Evolutionary conservation across 2,113 vertebrate genomes (phyloP).

Genomic region (Psittacara wagleri): DNA sequence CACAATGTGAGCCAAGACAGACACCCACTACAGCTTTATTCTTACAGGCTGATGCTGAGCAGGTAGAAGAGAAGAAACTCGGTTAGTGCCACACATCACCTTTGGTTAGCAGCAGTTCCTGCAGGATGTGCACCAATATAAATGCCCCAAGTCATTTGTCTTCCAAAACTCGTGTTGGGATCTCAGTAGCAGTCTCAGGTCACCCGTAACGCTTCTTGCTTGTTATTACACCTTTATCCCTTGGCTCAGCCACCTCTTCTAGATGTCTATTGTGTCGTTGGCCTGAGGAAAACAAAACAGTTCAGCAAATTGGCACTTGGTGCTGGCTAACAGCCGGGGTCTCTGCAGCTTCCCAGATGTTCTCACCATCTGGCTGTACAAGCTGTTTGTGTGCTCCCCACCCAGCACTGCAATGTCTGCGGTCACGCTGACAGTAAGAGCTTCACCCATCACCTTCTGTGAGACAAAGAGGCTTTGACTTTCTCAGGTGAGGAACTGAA

Average conservation of each 20-base stretch:
- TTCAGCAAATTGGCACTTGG: not conserved
- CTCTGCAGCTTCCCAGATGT: not conserved
- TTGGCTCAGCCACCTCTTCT: not conserved
- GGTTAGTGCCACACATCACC: fast-evolving
- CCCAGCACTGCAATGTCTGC: not conserved
- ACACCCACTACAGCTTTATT: not conserved
- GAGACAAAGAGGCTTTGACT: not conserved
- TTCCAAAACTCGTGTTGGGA: not conserved
- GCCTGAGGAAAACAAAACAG: not conserved
- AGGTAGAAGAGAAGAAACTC: not conserved
- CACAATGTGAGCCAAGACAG: not conserved
- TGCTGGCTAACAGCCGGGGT: not conserved
- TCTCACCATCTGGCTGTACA: not conserved
- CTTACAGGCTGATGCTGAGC: not conserved
- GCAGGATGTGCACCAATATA: not conserved
- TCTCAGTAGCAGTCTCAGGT: not conserved
- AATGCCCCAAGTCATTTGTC: not conserved
- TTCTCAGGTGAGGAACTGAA: not conserved
- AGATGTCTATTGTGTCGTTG: not conserved
- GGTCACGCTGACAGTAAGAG: not conserved
- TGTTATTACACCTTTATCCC: not conserved
- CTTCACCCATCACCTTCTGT: not conserved
- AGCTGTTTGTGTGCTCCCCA: not conserved
- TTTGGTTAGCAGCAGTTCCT: not conserved
- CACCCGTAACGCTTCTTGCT: not conserved